Percentiles rank a stretch among this genome's conserved stretches.
Conservation (phyloP, 2,888 invertebrate species). For the Troilus luridus region DNA sequence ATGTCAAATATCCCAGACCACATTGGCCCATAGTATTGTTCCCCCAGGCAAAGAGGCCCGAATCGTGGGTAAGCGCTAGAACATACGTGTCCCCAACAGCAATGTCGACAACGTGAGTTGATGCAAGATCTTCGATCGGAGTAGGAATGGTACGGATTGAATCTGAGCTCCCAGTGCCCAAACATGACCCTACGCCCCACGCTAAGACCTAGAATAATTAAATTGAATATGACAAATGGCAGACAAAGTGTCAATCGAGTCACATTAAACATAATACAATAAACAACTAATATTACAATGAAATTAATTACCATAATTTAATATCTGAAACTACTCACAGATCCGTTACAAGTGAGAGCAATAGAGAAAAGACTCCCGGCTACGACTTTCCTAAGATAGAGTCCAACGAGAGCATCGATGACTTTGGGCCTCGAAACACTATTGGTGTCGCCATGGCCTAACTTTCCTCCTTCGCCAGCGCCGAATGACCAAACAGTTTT, state of each 20-base stretch:
- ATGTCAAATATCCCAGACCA: slow-evolving; percentile 75
- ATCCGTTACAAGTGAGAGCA: slow-evolving; percentile 72
- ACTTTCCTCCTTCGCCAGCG: slow-evolving; percentile 73
- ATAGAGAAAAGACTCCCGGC: slow-evolving; percentile 73
- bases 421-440: slow-evolving; percentile 74
- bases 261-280: background rate
- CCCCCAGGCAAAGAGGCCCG: slow-evolving; percentile 70
- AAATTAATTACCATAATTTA: slow-evolving; percentile 26
- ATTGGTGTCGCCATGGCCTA: slow-evolving; percentile 71
- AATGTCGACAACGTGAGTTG: slow-evolving; percentile 74
- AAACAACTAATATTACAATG: background rate
- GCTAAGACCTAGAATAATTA: slow-evolving; percentile 71
- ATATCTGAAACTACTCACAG: slow-evolving; percentile 67
- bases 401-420: slow-evolving; percentile 74
- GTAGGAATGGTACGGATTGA: slow-evolving; percentile 72
- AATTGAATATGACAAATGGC: background rate
- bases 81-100: slow-evolving; percentile 76
- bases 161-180: slow-evolving; percentile 75
- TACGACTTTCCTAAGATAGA: slow-evolving; percentile 73
- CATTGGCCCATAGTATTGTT: slow-evolving; percentile 78
- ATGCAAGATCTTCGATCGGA: slow-evolving; percentile 72
- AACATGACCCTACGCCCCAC: slow-evolving; percentile 76
- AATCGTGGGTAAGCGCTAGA: slow-evolving; percentile 74
- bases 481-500: slow-evolving; percentile 75
- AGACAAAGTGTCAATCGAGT: background rate